phyloP scores from a whole-genome alignment of 2,888 invertebrate genomes.

The Baccha elongata region DNA sequence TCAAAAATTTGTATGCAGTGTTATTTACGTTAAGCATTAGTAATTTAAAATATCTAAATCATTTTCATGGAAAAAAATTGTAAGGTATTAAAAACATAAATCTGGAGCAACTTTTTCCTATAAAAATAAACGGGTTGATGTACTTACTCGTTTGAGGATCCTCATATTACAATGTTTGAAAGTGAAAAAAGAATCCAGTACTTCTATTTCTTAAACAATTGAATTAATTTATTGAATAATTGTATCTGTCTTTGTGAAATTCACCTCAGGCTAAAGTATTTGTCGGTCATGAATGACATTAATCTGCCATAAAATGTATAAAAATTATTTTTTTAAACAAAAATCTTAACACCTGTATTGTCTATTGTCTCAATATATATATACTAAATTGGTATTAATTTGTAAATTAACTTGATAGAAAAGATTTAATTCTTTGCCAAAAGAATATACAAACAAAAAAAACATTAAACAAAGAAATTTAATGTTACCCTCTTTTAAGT shows the following conservation, averaged over 20 bases:
- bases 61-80: too few species aligned
- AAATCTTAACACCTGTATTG: slow-evolving; percentile 4
- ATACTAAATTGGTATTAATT: slow-evolving; percentile 14
- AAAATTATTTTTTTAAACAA: slow-evolving; percentile 8
- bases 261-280: not conserved
- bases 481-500: not conserved
- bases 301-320: slow-evolving; percentile 7
- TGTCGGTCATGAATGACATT: not conserved
- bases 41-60: too few species aligned
- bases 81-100: too few species aligned
- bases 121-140: too few species aligned
- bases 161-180: too few species aligned
- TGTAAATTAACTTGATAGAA: slow-evolving; percentile 39
- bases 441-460: not conserved
- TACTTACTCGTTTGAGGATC: too few species aligned
- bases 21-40: too few species aligned
- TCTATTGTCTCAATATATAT: slow-evolving; percentile 7
- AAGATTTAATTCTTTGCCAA: slow-evolving; percentile 17
- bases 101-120: too few species aligned
- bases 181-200: too few species aligned
- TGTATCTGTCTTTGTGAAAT: not conserved
- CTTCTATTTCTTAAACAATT: too few species aligned
- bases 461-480: slow-evolving; percentile 7
- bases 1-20: too few species aligned
- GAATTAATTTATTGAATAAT: too few species aligned